Evolutionary conservation across 53 echinoderm and acorn worm species (phyloP), one percentile per base, ranked within the genome.

Genomic region (Luidia sarsii): DNA sequence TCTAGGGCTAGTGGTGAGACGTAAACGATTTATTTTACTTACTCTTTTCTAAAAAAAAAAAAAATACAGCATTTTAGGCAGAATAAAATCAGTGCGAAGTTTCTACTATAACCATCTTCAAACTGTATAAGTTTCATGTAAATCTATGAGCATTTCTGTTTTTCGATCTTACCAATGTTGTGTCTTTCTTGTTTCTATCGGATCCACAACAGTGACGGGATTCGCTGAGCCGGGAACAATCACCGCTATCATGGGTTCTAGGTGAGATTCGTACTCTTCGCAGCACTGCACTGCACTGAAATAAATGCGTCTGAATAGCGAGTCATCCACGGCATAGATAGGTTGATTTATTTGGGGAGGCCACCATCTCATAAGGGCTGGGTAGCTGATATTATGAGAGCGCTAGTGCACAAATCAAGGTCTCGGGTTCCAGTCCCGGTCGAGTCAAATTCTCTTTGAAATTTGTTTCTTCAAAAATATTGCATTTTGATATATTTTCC

Each of bases 181-280:
- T n/a, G n/a, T n/a, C 15, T 41, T 7, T 41, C 6, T 11, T 41
- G 41, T 41, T 72, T 84, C 60, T 55, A 25, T 52, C 22, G 18
- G 5, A 56, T 56, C 16, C 5, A 56, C 20, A 27, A 67, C 89
- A 92, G 92, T 89, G 43, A 83, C 89, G 74, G 92, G 92, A 68
- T 66, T 85, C 23, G 92, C 89, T 28, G 86, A 86, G 48, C 92
- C 92, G 7, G 92, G 92, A 15, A 89, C 92, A 1, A 57, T 92
- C 23, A 89, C 89, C 13, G 92, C 92, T 4, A 86, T 92, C 11
- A 89, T 92, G 92, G 92, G 92, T 30, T 85, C 89, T 7, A 92
- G 92, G 92, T 92, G 82, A 23, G 49, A 23, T 15, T 69, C 25
- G 4, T 21, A 66, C 27, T 19, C 10, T 33, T 64, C 3, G 3